Conservation (phyloP, 2,888 invertebrate species). For the Microdon myrmicae region DNA sequence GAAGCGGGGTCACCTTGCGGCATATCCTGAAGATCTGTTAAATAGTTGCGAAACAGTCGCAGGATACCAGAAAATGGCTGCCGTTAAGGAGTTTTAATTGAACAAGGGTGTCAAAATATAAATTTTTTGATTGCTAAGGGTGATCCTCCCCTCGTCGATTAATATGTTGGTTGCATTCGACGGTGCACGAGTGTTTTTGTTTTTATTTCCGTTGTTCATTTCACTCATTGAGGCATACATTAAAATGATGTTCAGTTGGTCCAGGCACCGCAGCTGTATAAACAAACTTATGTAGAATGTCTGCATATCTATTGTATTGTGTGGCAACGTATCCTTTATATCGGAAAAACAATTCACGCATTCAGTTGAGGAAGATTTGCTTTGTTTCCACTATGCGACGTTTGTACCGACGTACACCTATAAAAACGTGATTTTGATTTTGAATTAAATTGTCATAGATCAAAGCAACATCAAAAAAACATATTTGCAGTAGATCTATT, state of each 20-base stretch:
- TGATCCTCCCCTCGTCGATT: conserved; percentile 12
- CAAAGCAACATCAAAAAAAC: no score
- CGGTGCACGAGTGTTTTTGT: conserved; percentile 14
- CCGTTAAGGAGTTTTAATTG: conserved; percentile 43
- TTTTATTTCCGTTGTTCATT: conserved; percentile 30
- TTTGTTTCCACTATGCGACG: no score
- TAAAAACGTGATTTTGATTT: no score
- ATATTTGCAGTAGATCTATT: no score
- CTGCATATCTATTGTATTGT: no score
- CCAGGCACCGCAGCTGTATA: conserved; percentile 58
- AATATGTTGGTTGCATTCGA: conserved; percentile 2
- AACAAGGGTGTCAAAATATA: conserved; percentile 61
- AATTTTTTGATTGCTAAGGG: conserved; percentile 38
- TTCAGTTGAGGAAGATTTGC: no score
- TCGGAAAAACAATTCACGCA: no score
- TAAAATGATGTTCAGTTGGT: conserved; percentile 10
- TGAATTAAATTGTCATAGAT: no score
- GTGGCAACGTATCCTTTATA: no score
- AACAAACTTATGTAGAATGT: no score
- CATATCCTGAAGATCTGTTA: conserved; percentile 17
- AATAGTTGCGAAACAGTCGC: conserved; percentile 26
- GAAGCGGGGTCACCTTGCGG: conserved; percentile 2
- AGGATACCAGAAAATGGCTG: no score
- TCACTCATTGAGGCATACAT: conserved; percentile 15
- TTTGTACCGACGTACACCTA: no score